Conservation (phyloP, 2,797 vertebrate species). For the Gallirallus australis region DNA sequence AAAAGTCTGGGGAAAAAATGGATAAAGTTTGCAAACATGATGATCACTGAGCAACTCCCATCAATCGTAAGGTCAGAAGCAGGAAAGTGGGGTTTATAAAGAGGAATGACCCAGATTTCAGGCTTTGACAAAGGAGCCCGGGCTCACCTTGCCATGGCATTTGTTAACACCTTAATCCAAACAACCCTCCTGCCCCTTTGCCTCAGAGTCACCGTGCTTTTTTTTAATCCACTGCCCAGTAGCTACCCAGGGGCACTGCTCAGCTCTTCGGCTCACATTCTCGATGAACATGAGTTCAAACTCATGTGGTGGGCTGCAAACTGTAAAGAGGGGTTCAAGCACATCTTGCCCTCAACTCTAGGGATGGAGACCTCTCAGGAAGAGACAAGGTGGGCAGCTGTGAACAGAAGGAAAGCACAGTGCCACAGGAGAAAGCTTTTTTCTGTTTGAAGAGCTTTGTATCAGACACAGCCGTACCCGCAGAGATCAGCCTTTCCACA, state of each 20-base stretch:
- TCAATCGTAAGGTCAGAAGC: not conserved
- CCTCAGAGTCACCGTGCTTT: not conserved
- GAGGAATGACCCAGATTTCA: not conserved
- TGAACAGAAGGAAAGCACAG: not conserved
- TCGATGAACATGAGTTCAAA: fast-evolving
- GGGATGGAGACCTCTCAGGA: not conserved
- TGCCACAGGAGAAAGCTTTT: not conserved
- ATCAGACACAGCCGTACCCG: not conserved
- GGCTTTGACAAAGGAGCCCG: not conserved
- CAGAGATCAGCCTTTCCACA: not conserved
- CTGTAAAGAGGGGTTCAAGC: not conserved
- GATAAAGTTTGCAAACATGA: not conserved
- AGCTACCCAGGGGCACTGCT: not conserved
- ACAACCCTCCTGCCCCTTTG: not conserved
- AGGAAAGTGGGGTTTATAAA: not conserved
- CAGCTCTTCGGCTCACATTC: not conserved
- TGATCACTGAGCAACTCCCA: not conserved
- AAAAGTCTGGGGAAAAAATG: not conserved
- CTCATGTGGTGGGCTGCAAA: fast-evolving
- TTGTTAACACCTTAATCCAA: conserved; percentile 10
- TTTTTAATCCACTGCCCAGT: not conserved
- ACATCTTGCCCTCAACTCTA: not conserved
- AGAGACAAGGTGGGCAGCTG: not conserved
- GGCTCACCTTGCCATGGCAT: not conserved
- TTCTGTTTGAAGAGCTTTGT: not conserved